Conservation (phyloP, 2,113 vertebrate genomes). For the Coturnix japonica region DNA sequence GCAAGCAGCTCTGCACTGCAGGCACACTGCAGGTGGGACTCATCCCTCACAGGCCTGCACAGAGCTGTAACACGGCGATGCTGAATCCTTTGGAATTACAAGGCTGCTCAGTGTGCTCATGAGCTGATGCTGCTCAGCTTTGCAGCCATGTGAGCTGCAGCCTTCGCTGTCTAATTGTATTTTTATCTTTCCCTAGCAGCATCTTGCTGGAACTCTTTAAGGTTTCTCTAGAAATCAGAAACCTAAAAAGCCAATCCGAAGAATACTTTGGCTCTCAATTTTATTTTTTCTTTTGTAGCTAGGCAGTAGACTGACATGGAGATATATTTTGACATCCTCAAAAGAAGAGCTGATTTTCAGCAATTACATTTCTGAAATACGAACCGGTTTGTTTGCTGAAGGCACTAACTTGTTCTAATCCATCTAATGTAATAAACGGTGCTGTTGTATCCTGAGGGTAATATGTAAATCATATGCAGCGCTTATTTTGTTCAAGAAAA, state of each 20-base stretch:
- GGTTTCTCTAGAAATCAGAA: not conserved
- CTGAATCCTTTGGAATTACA: not conserved
- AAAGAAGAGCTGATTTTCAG: not conserved
- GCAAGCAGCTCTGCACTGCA: not conserved
- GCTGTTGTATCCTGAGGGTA: not conserved
- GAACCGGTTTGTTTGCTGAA: not conserved
- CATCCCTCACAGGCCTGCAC: accelerated
- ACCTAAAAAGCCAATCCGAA: not conserved
- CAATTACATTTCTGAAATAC: not conserved
- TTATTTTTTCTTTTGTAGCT: not conserved
- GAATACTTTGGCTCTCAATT: not conserved
- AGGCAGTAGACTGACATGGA: not conserved
- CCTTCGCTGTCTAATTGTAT: not conserved
- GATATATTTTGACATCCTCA: not conserved
- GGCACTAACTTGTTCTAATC: not conserved
- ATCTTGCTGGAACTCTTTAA: not conserved
- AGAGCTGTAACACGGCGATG: not conserved
- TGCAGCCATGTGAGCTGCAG: not conserved
- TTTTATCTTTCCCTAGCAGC: not conserved
- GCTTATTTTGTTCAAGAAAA: not conserved
- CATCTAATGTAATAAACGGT: not conserved
- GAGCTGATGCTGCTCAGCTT: not conserved
- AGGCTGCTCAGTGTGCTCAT: accelerated
- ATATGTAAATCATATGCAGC: not conserved
- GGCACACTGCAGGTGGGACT: not conserved